phyloP scores from a whole-genome alignment of 2,113 vertebrate species.

The Odocoileus hemionus region DNA sequence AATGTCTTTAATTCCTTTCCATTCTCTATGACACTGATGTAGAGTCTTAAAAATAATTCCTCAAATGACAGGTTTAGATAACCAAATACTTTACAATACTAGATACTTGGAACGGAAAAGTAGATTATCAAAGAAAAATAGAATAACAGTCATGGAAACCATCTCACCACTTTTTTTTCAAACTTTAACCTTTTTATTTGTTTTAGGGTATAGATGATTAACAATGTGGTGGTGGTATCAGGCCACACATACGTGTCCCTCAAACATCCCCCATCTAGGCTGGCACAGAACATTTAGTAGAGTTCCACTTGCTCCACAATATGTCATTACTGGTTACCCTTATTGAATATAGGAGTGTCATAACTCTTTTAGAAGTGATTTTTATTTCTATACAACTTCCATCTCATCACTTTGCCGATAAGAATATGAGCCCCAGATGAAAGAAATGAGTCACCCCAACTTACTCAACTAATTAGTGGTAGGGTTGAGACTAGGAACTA shows the following conservation, averaged over 20 bases:
- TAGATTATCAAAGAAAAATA: not conserved
- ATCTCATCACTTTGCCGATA: not conserved
- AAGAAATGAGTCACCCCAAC: not conserved
- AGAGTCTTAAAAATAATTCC: not conserved
- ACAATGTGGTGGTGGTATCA: not conserved
- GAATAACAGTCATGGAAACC: not conserved
- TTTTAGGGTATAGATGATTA: not conserved
- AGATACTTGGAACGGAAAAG: not conserved
- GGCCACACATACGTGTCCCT: not conserved
- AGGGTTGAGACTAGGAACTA: not conserved
- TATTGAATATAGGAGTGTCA: not conserved
- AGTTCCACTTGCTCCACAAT: not conserved
- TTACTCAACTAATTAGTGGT: not conserved
- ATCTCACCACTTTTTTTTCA: not conserved
- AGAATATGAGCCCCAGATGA: not conserved
- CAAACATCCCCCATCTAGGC: not conserved
- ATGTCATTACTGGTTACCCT: fast-evolving
- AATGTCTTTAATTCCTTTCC: not conserved
- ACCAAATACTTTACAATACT: not conserved
- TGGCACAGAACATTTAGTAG: not conserved
- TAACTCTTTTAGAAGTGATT: not conserved
- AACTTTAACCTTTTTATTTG: not conserved
- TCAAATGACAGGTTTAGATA: not conserved
- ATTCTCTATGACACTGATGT: not conserved
- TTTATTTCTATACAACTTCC: not conserved